phyloP scores from a whole-genome alignment of 1,140 invertebrate species.

The Caenorhabditis brenneri region DNA sequence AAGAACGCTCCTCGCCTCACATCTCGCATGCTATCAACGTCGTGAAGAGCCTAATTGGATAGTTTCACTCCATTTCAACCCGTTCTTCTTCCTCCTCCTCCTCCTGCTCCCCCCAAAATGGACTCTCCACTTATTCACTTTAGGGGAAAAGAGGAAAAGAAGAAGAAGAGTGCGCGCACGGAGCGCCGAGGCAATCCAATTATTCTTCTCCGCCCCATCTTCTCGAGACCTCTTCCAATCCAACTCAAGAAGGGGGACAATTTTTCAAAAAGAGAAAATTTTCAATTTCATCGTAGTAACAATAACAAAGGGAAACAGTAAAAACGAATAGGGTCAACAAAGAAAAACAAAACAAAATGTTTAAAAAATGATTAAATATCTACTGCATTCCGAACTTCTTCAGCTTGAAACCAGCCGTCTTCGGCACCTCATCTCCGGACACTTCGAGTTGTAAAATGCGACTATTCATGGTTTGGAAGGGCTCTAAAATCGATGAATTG shows the following conservation, averaged over 20 bases:
- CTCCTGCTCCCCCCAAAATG: neutral
- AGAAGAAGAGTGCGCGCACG: neutral
- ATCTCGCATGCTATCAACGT: too few relatives aligned
- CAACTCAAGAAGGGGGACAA: too few relatives aligned
- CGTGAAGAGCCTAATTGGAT: neutral
- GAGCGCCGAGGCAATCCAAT: neutral
- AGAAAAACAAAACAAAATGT: neutral
- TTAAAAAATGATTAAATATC: neutral
- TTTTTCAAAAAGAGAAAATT: neutral
- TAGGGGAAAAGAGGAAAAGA: neutral
- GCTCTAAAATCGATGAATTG: too few relatives aligned
- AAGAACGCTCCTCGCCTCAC: too few relatives aligned
- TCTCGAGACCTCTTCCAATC: neutral
- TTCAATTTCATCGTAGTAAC: neutral
- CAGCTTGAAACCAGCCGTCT: conserved; percentile 39
- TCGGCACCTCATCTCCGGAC: neutral
- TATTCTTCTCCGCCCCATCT: neutral
- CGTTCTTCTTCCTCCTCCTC: neutral
- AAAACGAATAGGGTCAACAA: neutral
- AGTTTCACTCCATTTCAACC: neutral
- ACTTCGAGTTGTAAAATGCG: neutral
- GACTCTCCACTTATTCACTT: conserved; percentile 27
- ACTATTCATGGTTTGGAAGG: neutral
- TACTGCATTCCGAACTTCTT: conserved; percentile 45
- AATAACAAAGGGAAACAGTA: conserved; percentile 2